Conservation (phyloP, 2,797 vertebrate genomes). For the Phylloscopus collybita region DNA sequence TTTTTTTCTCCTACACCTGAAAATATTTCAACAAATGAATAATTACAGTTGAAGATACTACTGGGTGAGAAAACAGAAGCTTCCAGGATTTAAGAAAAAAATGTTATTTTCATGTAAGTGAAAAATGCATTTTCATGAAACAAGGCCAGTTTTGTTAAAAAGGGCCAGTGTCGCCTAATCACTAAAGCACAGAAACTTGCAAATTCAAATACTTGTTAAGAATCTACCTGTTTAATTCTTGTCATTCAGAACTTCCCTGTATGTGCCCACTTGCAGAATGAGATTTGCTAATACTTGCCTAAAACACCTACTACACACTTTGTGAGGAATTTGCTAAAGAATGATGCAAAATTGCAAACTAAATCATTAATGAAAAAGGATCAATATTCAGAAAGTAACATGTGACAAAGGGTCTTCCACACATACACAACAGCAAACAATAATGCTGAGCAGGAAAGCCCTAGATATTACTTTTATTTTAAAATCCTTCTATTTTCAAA, state of each 20-base stretch:
- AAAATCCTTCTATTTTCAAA: constrained; percentile 1
- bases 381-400: not conserved
- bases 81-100: not conserved
- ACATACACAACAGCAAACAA: not conserved
- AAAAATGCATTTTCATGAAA: not conserved
- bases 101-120: not conserved
- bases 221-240: not conserved
- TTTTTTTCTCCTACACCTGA: not conserved
- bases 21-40: not conserved
- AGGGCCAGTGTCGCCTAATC: not conserved
- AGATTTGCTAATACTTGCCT: not conserved
- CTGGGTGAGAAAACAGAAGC: not conserved
- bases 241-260: not conserved
- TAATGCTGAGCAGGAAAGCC: not conserved
- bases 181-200: not conserved
- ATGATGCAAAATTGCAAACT: not conserved
- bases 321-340: not conserved
- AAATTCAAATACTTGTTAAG: not conserved
- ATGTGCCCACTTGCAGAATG: not conserved
- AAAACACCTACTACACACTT: not conserved
- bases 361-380: not conserved
- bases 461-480: not conserved
- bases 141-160: not conserved
- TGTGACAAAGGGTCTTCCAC: not conserved
- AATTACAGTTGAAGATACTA: not conserved